Percentiles rank a stretch among this genome's conserved stretches.
Evolutionary conservation across 2,113 vertebrate genomes (phyloP).

Genomic region (Beaufortia kweichowensis): DNA sequence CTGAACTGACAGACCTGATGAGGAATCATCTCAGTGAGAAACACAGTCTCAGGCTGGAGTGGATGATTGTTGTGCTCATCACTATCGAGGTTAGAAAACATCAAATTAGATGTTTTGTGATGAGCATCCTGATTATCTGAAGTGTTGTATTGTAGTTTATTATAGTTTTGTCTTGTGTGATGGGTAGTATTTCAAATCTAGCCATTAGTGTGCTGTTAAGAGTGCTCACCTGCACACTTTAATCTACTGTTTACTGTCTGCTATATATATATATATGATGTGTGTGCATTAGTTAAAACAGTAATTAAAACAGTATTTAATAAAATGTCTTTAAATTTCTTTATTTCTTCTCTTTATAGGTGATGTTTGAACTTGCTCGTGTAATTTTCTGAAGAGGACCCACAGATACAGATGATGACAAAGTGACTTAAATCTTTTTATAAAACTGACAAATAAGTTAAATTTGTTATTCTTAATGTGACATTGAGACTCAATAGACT

Average conservation of each 20-base stretch:
- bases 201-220: too few species aligned
- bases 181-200: too few species aligned
- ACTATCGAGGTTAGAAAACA: conserved; percentile 85
- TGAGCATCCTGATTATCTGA: too few species aligned
- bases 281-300: too few species aligned
- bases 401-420: neutral
- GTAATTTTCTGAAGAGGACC: conserved; percentile 78
- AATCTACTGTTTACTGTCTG: too few species aligned
- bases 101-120: neutral
- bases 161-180: too few species aligned
- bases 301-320: neutral
- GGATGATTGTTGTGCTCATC: conserved; percentile 98
- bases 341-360: conserved; percentile 68
- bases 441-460: neutral
- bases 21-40: conserved; percentile 93
- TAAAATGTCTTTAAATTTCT: neutral
- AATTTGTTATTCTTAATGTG: neutral
- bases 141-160: too few species aligned
- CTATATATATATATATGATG: too few species aligned
- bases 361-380: conserved; percentile 89
- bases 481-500: neutral
- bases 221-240: too few species aligned
- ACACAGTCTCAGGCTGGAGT: conserved; percentile 88
- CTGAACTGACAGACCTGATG: conserved; percentile 94
- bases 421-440: neutral